phyloP scores from a whole-genome alignment of 2,797 vertebrate genomes.

The Tamandua tetradactyla region DNA sequence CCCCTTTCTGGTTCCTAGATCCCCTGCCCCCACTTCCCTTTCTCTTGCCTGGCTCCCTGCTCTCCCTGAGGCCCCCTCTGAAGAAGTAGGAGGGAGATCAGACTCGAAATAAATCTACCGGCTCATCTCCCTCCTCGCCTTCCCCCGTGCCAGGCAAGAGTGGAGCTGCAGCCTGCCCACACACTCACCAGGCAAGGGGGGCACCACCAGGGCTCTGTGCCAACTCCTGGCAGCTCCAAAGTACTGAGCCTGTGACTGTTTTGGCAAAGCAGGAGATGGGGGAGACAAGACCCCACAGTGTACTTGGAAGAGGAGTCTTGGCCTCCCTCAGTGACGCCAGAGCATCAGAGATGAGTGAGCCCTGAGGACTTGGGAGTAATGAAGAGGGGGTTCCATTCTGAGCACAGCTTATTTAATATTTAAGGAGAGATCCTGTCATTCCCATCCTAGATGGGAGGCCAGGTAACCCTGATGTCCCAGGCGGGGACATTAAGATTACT shows the following conservation, averaged over 20 bases:
- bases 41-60: constrained; percentile 65
- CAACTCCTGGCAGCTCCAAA: constrained; percentile 64
- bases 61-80: constrained; percentile 74
- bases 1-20: constrained; percentile 39
- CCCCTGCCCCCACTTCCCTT: constrained; percentile 45
- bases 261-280: background rate
- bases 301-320: background rate
- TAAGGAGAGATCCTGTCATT: background rate
- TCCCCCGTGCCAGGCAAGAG: constrained; percentile 80
- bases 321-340: background rate
- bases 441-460: background rate
- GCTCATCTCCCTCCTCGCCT: constrained; percentile 81
- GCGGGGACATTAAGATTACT: background rate
- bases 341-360: background rate
- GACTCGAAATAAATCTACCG: constrained; percentile 81
- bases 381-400: background rate
- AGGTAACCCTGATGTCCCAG: background rate
- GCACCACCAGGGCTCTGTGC: constrained; percentile 77
- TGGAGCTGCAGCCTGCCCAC: constrained; percentile 79
- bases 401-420: background rate
- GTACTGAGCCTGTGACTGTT: constrained; percentile 57
- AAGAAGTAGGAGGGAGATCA: constrained; percentile 81
- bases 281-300: constrained; percentile 13
- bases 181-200: constrained; percentile 79
- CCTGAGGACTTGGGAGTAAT: background rate